phyloP scores from a whole-genome alignment of 1,140 invertebrate genomes.

The Vollenhovia emeryi region DNA sequence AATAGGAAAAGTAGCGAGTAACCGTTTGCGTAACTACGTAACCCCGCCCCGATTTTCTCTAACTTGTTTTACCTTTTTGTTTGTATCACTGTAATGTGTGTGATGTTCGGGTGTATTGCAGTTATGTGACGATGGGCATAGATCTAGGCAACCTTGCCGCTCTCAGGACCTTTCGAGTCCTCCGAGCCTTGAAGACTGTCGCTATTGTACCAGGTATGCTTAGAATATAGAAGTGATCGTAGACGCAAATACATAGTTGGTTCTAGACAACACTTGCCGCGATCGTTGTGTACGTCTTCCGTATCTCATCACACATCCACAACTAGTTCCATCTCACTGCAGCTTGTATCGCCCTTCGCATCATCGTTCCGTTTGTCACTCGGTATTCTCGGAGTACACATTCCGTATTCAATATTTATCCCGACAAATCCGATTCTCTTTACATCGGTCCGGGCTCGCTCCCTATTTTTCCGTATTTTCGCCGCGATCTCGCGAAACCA shows the following conservation, averaged over 20 bases:
- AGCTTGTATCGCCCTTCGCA: constrained; percentile 16
- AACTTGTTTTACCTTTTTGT: constrained; percentile 75
- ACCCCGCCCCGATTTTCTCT: constrained; percentile 16
- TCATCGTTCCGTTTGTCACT: constrained; percentile 10
- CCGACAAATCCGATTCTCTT: not conserved
- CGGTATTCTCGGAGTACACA: not conserved
- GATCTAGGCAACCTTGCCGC: constrained; percentile 99
- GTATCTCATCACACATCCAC: constrained; percentile 47
- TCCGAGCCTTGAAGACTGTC: constrained; percentile 99
- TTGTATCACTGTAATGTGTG: constrained; percentile 85
- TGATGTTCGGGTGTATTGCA: constrained; percentile 88
- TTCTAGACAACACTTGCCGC: constrained; percentile 56
- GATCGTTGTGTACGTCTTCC: constrained; percentile 61
- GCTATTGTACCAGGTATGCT: constrained; percentile 99
- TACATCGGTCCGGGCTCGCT: not conserved
- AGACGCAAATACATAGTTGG: constrained; percentile 65
- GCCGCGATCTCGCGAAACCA: not conserved
- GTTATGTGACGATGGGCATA: constrained; percentile 99
- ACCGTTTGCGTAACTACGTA: constrained; percentile 67
- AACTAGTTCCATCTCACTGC: constrained; percentile 34
- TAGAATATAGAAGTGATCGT: constrained; percentile 78
- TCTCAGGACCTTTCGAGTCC: constrained; percentile 99
- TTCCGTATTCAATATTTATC: not conserved
- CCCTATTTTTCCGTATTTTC: not conserved
- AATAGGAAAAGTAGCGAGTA: constrained; percentile 72